Evolutionary conservation across 30 jellyfish, hydroid and myxozoan species (phyloP).

Genomic region (Morbakka virulenta): DNA sequence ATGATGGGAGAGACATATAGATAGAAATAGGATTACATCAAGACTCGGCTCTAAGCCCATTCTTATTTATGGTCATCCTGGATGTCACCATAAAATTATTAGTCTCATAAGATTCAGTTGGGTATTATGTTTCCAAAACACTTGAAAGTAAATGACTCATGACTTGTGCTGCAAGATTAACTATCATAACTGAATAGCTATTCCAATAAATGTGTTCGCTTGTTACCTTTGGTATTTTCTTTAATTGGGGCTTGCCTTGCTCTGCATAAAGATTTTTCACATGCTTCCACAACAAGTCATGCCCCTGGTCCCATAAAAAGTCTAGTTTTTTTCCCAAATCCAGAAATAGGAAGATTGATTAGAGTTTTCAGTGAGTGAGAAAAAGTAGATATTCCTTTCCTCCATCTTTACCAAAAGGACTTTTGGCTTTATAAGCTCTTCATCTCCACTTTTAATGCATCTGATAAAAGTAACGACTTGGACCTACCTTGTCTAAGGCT

Average conservation of each 20-base stretch:
- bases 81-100: not conserved
- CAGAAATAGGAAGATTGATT: slow-evolving; percentile 34
- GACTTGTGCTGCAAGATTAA: not conserved
- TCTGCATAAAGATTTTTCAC: slow-evolving; percentile 6
- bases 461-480: slow-evolving; percentile 20
- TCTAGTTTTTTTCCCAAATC: slow-evolving; percentile 19
- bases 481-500: slow-evolving; percentile 38
- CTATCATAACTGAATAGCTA: slow-evolving; percentile 4
- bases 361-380: slow-evolving; percentile 28
- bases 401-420: slow-evolving; percentile 31
- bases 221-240: slow-evolving; percentile 9
- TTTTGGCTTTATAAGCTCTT: slow-evolving; percentile 18
- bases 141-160: not conserved
- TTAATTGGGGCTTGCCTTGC: slow-evolving; percentile 15
- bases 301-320: slow-evolving; percentile 21
- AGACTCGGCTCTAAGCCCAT: too few species aligned
- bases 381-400: slow-evolving; percentile 24
- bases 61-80: too few species aligned
- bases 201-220: slow-evolving; percentile 3
- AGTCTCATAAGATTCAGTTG: not conserved
- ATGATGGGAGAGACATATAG: too few species aligned
- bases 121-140: not conserved
- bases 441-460: slow-evolving; percentile 7
- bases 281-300: slow-evolving; percentile 29
- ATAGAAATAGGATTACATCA: too few species aligned